Evolutionary conservation across 2,888 invertebrate species (phyloP).

Genomic region (Leucophenga montana): DNA sequence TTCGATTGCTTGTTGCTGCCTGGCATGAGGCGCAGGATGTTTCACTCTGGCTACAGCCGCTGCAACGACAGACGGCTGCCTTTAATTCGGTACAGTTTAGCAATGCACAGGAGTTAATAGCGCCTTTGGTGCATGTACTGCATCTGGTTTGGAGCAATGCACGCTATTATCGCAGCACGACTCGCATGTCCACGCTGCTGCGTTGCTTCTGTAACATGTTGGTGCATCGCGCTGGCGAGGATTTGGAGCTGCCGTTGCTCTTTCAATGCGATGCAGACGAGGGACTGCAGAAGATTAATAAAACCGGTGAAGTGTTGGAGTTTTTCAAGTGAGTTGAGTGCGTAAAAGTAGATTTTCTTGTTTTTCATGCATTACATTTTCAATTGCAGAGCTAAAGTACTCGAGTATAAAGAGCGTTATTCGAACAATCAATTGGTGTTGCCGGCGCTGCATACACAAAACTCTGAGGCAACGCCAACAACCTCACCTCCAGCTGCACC

Average conservation of each 20-base stretch:
- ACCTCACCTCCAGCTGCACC: conserved; percentile 70
- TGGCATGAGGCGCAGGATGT: conserved; percentile 91
- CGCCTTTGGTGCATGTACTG: conserved; percentile 86
- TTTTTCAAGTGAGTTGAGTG: conserved; percentile 75
- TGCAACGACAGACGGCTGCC: conserved; percentile 74
- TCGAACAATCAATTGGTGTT: conserved; percentile 55
- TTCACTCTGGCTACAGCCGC: conserved; percentile 84
- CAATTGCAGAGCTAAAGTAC: conserved; percentile 56
- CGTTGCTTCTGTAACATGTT: conserved; percentile 88
- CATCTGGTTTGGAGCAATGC: conserved; percentile 92
- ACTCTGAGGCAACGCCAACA: conserved; percentile 19
- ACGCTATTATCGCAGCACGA: conserved; percentile 81
- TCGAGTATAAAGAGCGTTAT: conserved; percentile 66
- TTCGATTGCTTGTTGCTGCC: conserved; percentile 82
- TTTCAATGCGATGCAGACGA: conserved; percentile 90
- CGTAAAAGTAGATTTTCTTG: background rate
- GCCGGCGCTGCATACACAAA: conserved; percentile 51
- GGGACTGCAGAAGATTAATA: conserved; percentile 78
- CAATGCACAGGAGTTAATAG: conserved; percentile 77
- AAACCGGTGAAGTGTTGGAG: conserved; percentile 75
- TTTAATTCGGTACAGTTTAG: conserved; percentile 83
- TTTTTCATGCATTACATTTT: background rate
- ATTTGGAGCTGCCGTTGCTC: conserved; percentile 84
- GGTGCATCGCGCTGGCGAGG: conserved; percentile 83
- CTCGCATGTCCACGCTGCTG: conserved; percentile 81